These are phyloP conservation scores for Atherinosoma microstoma DNA, from an alignment of 2,797 vertebrate genomes.

Conservation along the genomic window DNA sequence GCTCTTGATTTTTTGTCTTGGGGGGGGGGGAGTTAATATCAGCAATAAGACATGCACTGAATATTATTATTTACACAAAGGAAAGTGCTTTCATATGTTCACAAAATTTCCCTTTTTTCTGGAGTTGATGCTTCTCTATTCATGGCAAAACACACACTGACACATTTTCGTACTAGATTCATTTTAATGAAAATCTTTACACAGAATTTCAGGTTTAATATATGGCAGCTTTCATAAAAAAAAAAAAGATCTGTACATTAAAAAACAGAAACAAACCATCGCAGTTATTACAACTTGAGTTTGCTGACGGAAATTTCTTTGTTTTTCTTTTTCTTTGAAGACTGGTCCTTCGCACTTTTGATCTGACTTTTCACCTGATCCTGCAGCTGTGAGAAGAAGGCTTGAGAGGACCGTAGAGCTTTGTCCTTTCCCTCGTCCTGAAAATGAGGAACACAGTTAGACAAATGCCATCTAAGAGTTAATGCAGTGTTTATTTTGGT, in stretches of 20 bases:
- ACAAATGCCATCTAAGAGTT: neutral
- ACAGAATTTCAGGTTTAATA: constrained; percentile 45
- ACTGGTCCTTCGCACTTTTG: constrained; percentile 84
- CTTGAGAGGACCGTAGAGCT: constrained; percentile 91
- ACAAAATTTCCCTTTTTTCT: neutral
- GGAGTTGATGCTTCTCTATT: neutral
- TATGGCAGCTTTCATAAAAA: constrained; percentile 53
- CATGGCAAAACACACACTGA: constrained; percentile 16
- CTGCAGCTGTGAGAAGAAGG: constrained; percentile 96
- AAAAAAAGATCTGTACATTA: constrained; percentile 76
- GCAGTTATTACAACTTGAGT: constrained; percentile 88
- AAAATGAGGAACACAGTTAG: constrained; percentile 23
- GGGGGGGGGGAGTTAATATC: neutral
- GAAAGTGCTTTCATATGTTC: neutral
- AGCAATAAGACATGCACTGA: neutral
- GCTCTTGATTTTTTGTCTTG: neutral
- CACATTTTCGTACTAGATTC: constrained; percentile 4
- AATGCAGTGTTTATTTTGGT: constrained; percentile 7
- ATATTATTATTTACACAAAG: neutral
- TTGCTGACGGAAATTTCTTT: constrained; percentile 89
- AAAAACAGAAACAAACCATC: constrained; percentile 20
- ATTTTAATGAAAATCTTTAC: constrained; percentile 47
- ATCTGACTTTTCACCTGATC: constrained; percentile 96
- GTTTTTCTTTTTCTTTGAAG: constrained; percentile 87
- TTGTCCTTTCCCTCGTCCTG: constrained; percentile 97